A percentile compares a stretch with the other conserved stretches of the same genome.
Evolutionary conservation across 1,140 invertebrate genomes (phyloP).

Genomic region (Phymastichus coffea): DNA sequence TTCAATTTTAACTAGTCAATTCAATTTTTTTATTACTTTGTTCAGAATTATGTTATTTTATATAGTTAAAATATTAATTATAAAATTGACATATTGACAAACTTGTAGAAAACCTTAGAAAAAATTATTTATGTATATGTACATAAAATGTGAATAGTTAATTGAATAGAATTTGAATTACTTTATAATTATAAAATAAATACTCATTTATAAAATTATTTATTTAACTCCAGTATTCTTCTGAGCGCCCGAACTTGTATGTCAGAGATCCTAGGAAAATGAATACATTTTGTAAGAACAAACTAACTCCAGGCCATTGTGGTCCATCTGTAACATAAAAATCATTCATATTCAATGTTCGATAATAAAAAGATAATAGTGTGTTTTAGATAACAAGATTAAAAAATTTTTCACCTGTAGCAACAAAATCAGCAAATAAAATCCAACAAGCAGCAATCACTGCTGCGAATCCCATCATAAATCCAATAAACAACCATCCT

Average conservation of each 20-base stretch:
- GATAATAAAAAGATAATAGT: neutral
- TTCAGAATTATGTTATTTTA: no score
- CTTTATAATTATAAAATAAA: neutral
- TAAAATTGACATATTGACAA: no score
- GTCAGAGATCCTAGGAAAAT: conserved; percentile 90
- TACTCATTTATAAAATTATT: neutral
- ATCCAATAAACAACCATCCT: conserved; percentile 95
- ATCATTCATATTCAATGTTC: neutral
- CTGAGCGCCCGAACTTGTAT: conserved; percentile 92
- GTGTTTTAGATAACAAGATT: neutral
- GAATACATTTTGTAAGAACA: conserved; percentile 94
- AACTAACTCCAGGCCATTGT: conserved; percentile 83
- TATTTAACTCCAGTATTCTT: conserved; percentile 70
- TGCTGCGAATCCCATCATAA: conserved; percentile 93
- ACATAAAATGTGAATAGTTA: no score
- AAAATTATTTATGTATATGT: no score
- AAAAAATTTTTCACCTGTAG: conserved; percentile 36
- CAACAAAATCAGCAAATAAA: conserved; percentile 79
- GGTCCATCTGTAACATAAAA: conserved; percentile 40
- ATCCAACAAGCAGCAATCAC: conserved; percentile 96
- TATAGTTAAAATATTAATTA: no score
- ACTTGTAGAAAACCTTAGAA: no score
- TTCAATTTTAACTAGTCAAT: no score
- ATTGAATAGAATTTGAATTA: no score
- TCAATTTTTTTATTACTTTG: no score